Conservation (phyloP, 2,888 invertebrate species). For the Sinotaia quadrata region DNA sequence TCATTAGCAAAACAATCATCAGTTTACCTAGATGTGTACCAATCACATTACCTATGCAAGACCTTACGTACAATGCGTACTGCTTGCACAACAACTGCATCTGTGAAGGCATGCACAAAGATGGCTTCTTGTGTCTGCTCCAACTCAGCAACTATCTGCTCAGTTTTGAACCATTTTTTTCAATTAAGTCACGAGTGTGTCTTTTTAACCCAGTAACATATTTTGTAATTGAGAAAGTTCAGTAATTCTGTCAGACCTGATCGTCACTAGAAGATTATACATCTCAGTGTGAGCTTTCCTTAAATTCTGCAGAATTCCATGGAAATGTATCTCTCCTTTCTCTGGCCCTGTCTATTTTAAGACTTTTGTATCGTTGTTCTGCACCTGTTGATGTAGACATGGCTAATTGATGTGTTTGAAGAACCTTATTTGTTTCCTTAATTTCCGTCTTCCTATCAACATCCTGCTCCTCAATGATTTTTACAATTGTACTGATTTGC, state of each 20-base stretch:
- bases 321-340: constrained; percentile 18
- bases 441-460: constrained; percentile 22
- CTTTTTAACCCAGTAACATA: constrained; percentile 12
- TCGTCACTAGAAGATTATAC: constrained; percentile 10
- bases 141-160: constrained; percentile 20
- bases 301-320: constrained; percentile 18
- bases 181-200: constrained; percentile 15
- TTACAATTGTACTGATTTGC: background rate
- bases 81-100: background rate
- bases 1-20: too few species aligned
- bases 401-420: constrained; percentile 17
- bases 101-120: background rate
- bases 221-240: constrained; percentile 7
- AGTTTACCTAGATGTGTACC: constrained; percentile 13
- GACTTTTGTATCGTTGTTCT: constrained; percentile 3
- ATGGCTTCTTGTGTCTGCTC: background rate
- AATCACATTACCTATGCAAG: background rate
- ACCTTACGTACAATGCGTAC: constrained; percentile 15
- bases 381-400: constrained; percentile 7
- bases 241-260: background rate
- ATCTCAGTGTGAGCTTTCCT: constrained; percentile 23
- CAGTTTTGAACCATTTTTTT: constrained; percentile 14
- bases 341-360: constrained; percentile 10
- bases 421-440: constrained; percentile 13
- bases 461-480: constrained; percentile 5